Base-by-base conservation (phyloP, 1,140 invertebrate species). In the Pomacea maculata region DNA sequence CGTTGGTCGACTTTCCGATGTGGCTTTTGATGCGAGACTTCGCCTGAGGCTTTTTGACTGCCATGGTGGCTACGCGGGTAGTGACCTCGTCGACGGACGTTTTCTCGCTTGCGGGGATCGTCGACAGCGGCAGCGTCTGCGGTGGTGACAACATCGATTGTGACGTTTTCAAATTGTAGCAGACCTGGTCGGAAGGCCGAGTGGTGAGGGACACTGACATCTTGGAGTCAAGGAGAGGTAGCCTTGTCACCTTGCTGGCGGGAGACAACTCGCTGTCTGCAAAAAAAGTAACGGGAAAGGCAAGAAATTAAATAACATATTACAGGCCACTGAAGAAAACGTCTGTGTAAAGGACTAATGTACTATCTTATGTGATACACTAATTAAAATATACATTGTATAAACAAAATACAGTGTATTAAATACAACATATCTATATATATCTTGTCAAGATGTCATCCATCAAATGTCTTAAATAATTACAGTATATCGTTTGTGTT, bases 251-350 rank as follows among this genome's bases (percentile, higher is more conserved):
- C 67, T 78, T 65, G n/a, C 65, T 65, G 17, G 25, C 65, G 5
- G 77, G 77, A n/a, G 45, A 70, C 55, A 29, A 74, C 52, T 65
- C 76, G 52, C 34, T 54, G 54, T 65, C 77, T 77, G 52, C 17
- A 73, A 19, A 77, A 57, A 29, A 55, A 61, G 10, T n/a, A 76
- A 57, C n/a, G 15, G 21, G 10, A 57, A 8, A 57, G 34, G n/a
- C 55, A 70, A 12, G 25, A 70, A 12, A 29, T 25, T 70, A 45
- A 15, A 25, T 70, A 25, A 70, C 4, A 29, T 8, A 21, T 70
- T 70, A 45, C 21, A 70, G 2, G 34, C 34, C 34, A 45, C 34
- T 45, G 34, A 45, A 4, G 2, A 45, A 45, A 45, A 45, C 34
- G 34, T 45, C 34, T 45, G 2, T 45, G 25, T 45, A 45, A 45